Conservation (phyloP, 2,888 invertebrate genomes). For the Eudasyphora cyanicolor region DNA sequence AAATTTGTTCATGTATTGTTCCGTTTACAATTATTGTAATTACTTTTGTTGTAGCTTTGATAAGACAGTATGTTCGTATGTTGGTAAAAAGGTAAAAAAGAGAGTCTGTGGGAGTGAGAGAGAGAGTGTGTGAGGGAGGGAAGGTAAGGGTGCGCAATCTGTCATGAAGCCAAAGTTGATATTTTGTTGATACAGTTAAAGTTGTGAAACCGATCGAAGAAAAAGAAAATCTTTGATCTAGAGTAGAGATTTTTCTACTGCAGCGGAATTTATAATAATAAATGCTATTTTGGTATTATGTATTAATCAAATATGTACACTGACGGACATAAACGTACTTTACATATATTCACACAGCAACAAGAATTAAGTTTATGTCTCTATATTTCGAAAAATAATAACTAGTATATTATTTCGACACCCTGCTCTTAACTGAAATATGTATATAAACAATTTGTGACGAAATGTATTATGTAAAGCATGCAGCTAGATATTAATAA, state of each 20-base stretch:
- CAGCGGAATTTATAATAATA: conserved; percentile 45
- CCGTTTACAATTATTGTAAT: conserved; percentile 65
- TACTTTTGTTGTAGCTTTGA: conserved; percentile 34
- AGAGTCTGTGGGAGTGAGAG: not conserved
- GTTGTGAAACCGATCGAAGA: conserved; percentile 60
- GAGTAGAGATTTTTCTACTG: conserved; percentile 10
- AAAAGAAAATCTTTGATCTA: conserved; percentile 46
- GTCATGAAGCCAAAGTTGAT: not conserved
- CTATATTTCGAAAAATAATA: too few species aligned
- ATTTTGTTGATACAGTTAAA: conserved; percentile 22
- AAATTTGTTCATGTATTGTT: conserved; percentile 59
- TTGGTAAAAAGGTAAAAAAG: conserved; percentile 36
- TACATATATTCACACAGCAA: too few species aligned
- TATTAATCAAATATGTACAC: too few species aligned
- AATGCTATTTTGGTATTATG: conserved; percentile 41
- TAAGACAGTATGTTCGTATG: conserved; percentile 3
- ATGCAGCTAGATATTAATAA: too few species aligned
- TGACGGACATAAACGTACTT: too few species aligned
- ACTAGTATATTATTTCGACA: too few species aligned
- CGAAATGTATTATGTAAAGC: too few species aligned
- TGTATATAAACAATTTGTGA: too few species aligned
- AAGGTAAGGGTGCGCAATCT: not conserved
- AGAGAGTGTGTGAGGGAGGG: not conserved
- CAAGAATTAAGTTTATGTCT: too few species aligned
- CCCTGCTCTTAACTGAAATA: too few species aligned